phyloP scores from a whole-genome alignment of 53 echinoderm and acorn worm genomes.

The Stichopus horrens region DNA sequence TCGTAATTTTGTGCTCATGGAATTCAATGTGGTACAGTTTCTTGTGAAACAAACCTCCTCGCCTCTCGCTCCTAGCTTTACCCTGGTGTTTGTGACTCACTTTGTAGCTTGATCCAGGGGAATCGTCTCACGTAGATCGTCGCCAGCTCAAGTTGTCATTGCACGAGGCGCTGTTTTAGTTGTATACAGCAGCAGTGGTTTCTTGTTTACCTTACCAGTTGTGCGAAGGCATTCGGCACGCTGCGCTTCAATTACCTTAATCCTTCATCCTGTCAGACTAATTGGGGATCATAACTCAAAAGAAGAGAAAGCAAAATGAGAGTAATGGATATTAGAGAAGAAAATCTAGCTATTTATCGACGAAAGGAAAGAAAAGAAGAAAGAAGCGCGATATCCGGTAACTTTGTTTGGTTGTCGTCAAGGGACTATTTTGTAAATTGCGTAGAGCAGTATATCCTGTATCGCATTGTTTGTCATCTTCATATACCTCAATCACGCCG shows the following conservation, averaged over 20 bases:
- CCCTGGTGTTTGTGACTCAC: too few species aligned
- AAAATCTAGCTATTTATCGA: not conserved
- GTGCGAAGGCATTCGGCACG: not conserved
- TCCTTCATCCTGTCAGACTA: conserved; percentile 32
- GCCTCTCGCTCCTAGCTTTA: too few species aligned
- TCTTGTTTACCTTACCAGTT: conserved; percentile 9
- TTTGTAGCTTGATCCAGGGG: too few species aligned
- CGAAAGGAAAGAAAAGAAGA: not conserved
- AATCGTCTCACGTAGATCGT: too few species aligned
- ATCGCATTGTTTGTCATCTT: not conserved
- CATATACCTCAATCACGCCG: not conserved
- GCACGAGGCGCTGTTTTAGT: not conserved
- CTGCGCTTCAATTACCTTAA: conserved; percentile 12
- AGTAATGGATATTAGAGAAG: conserved; percentile 18
- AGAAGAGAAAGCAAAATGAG: not conserved
- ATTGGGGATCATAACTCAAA: conserved; percentile 3
- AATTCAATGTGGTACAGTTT: too few species aligned
- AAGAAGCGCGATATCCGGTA: not conserved
- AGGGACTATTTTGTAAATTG: not conserved
- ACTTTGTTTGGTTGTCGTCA: conserved; percentile 4
- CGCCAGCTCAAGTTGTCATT: too few species aligned
- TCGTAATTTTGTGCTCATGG: too few species aligned
- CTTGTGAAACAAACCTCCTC: too few species aligned
- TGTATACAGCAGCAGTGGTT: not conserved
- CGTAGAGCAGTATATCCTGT: not conserved